Base-by-base conservation (phyloP, 2,797 vertebrate genomes). In the Ataeniobius toweri region DNA sequence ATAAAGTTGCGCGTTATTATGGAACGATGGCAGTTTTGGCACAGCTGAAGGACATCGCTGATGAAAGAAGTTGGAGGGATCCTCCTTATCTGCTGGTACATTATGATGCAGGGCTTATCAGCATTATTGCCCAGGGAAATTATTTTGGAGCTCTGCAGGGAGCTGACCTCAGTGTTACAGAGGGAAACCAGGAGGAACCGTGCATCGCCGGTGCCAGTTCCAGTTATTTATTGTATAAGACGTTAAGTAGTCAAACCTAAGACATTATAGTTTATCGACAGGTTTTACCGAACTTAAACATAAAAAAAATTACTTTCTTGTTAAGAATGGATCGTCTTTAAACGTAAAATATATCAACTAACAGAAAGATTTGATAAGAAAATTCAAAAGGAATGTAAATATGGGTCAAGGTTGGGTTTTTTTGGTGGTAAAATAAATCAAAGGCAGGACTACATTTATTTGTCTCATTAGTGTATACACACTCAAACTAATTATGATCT, bases 391-490 rank as follows among this genome's bases (percentile, higher is more conserved):
- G 63, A 50, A 80, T 77, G 77, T 83, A 86, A 85, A 82, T 87
- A 83, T 79, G 84, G 79, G 63, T 86, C 79, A 89, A 84, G 81
- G 81, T 55, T 16, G 80, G 80, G 73, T 26, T 73, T 86, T 84
- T 89, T 79, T 82, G 28, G 88, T 90, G 84, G 86, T 71, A 75
- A 65, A 13, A 14, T 6, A n/a, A 73, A 76, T 85, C 71, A 86
- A 77, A 85, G 74, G 63, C 20, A 71, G 73, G 71, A 46, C 70
- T 26, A 73, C 53, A 68, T 22, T 79, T 3, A 68, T 13, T 46
- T 10, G 39, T n/a, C 44, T 46, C 41, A 16, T 68, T 31, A 2
- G n/a, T 13, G 16, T 31, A 18, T 1, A 78, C 46, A 74, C 69
- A 39, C 22, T 59, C 28, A 79, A 36, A 70, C 70, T 67, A 51